Percentiles rank a stretch among this genome's conserved stretches.
Conservation (phyloP, 1,140 invertebrate species). For the Potamilus streckersoni region DNA sequence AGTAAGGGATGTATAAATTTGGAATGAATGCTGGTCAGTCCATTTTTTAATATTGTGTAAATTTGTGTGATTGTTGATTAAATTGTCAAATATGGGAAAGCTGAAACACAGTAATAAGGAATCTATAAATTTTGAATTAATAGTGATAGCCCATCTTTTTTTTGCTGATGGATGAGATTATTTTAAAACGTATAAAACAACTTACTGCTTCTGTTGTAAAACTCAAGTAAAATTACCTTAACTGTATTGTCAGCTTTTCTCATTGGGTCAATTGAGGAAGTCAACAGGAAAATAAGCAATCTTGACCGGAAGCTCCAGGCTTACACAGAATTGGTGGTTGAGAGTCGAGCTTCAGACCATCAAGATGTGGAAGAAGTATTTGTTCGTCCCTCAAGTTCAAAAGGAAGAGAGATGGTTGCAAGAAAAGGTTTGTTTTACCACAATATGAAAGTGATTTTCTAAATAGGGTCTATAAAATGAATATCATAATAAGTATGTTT, state of each 20-base stretch:
- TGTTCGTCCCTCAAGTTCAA: slow-evolving; percentile 39
- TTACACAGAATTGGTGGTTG: slow-evolving; percentile 59
- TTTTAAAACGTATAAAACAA: not conserved
- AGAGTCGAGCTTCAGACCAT: slow-evolving; percentile 53
- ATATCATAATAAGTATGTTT: too few relatives aligned
- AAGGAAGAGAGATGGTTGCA: slow-evolving; percentile 47
- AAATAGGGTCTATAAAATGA: too few relatives aligned
- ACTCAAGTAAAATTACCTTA: slow-evolving; percentile 23
- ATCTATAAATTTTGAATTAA: too few relatives aligned
- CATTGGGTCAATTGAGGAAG: slow-evolving; percentile 64
- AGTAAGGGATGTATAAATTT: too few relatives aligned
- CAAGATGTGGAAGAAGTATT: slow-evolving; percentile 34
- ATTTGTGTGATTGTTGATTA: too few relatives aligned
- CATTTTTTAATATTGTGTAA: too few relatives aligned
- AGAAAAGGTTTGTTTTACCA: slow-evolving; percentile 42
- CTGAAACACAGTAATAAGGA: too few relatives aligned
- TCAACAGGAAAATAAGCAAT: slow-evolving; percentile 60
- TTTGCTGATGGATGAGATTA: not conserved
- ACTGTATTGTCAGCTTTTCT: slow-evolving; percentile 58
- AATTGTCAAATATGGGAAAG: too few relatives aligned
- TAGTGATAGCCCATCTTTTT: too few relatives aligned
- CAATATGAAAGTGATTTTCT: not conserved
- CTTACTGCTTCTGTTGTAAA: not conserved
- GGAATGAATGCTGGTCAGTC: too few relatives aligned
- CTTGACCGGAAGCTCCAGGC: slow-evolving; percentile 58